phyloP scores from a whole-genome alignment of 2,888 invertebrate species.

The Ferrisia virgata region DNA sequence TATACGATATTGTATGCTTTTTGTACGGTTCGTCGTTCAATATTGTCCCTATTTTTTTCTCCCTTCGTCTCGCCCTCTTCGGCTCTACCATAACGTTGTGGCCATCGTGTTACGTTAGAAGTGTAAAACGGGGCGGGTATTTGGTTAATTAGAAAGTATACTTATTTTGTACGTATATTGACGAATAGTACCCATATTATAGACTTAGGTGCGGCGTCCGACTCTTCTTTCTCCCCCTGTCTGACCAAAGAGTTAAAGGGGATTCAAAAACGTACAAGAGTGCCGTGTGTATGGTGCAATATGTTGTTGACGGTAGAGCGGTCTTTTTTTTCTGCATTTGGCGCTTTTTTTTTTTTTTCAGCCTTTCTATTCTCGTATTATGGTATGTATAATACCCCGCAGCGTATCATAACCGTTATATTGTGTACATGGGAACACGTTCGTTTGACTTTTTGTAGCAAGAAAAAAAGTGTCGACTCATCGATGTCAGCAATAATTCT shows the following conservation, averaged over 20 bases:
- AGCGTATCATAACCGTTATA: background rate
- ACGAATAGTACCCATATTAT: background rate
- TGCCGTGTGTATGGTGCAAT: background rate
- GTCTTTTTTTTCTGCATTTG: background rate
- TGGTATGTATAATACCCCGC: background rate
- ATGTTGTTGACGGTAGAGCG: no score
- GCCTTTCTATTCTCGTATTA: background rate
- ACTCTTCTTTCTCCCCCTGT: background rate
- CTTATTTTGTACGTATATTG: background rate
- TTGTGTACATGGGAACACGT: background rate
- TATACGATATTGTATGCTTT: background rate
- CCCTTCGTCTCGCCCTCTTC: background rate
- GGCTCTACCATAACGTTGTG: background rate
- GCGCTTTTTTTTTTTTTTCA: background rate
- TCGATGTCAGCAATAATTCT: background rate
- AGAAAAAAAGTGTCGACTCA: slow-evolving; percentile 11
- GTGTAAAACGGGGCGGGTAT: background rate
- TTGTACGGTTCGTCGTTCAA: background rate
- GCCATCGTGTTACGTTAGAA: no score
- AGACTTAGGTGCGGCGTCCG: background rate
- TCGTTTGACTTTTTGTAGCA: background rate
- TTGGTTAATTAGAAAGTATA: slow-evolving; percentile 5
- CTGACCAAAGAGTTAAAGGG: background rate
- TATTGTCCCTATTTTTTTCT: background rate
- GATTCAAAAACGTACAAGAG: background rate